Evolutionary conservation across 2,797 vertebrate species (phyloP).

Genomic region (Anabas testudineus): DNA sequence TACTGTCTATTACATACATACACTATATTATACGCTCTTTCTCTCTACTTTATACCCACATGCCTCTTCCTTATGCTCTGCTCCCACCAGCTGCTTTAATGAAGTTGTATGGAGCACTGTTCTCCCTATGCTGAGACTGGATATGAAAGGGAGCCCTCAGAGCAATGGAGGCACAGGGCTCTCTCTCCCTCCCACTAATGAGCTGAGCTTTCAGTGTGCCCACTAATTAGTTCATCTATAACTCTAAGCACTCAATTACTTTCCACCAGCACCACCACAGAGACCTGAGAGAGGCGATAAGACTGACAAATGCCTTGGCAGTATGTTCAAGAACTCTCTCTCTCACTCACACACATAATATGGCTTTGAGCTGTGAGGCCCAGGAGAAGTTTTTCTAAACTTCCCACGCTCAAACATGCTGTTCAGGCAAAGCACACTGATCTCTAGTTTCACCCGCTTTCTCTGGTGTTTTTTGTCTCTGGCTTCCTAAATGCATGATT

Average conservation of each 20-base stretch:
- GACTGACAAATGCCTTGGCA: constrained; percentile 79
- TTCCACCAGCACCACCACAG: constrained; percentile 71
- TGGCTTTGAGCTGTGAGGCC: constrained; percentile 59
- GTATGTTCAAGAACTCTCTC: constrained; percentile 45
- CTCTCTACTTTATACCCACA: constrained; percentile 20
- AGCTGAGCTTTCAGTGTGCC: constrained; percentile 78
- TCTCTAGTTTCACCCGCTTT: constrained; percentile 59
- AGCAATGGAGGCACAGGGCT: constrained; percentile 64
- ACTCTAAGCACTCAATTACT: constrained; percentile 85
- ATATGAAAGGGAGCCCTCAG: constrained; percentile 74
- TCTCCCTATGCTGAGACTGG: constrained; percentile 54
- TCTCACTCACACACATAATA: constrained; percentile 27
- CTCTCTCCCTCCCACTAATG: constrained; percentile 79
- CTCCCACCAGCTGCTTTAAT: constrained; percentile 60
- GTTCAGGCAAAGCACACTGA: constrained; percentile 66
- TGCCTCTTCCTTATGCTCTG: constrained; percentile 20
- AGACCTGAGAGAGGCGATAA: constrained; percentile 77
- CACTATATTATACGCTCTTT: not conserved
- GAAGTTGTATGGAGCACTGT: constrained; percentile 56
- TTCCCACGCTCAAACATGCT: constrained; percentile 74
- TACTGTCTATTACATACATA: not conserved
- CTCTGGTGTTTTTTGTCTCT: constrained; percentile 44
- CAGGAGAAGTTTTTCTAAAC: constrained; percentile 67
- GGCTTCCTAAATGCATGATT: constrained; percentile 39
- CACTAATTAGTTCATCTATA: constrained; percentile 86